Evolutionary conservation across 2,888 invertebrate species (phyloP).

Genomic region (Linnaemya vulpina): DNA sequence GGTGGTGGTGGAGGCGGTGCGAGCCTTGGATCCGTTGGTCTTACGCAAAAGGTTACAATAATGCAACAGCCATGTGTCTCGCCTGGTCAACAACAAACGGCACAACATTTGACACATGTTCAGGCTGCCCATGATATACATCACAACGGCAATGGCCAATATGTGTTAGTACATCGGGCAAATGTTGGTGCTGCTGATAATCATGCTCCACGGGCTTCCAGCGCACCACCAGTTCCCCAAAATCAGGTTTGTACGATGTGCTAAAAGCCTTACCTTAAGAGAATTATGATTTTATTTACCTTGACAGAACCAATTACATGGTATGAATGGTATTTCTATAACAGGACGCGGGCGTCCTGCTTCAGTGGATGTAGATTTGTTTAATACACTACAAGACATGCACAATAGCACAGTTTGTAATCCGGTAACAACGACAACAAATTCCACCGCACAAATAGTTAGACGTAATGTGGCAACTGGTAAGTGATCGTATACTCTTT

Average conservation of each 20-base stretch:
- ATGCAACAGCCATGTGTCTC: constrained; percentile 75
- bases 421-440: constrained; percentile 28
- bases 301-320: constrained; percentile 81
- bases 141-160: constrained; percentile 86
- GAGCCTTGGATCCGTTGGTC: constrained; percentile 53
- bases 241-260: constrained; percentile 82
- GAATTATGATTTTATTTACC: constrained; percentile 63
- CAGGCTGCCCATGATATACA: constrained; percentile 78
- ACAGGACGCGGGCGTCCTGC: constrained; percentile 87
- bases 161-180: constrained; percentile 91
- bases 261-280: constrained; percentile 48
- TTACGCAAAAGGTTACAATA: constrained; percentile 72
- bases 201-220: constrained; percentile 91
- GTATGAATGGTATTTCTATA: constrained; percentile 83
- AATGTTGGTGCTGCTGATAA: constrained; percentile 85
- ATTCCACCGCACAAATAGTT: constrained; percentile 60
- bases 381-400: constrained; percentile 78
- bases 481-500: constrained; percentile 24
- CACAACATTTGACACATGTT: constrained; percentile 72
- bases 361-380: constrained; percentile 85
- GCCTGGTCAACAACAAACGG: constrained; percentile 69
- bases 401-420: constrained; percentile 74
- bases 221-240: constrained; percentile 90
- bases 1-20: constrained; percentile 65
- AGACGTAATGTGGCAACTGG: constrained; percentile 67